A percentile compares a stretch with the other conserved stretches of the same genome.
phyloP scores from a whole-genome alignment of 2,888 invertebrate genomes.

The Folsomia manolachei region DNA sequence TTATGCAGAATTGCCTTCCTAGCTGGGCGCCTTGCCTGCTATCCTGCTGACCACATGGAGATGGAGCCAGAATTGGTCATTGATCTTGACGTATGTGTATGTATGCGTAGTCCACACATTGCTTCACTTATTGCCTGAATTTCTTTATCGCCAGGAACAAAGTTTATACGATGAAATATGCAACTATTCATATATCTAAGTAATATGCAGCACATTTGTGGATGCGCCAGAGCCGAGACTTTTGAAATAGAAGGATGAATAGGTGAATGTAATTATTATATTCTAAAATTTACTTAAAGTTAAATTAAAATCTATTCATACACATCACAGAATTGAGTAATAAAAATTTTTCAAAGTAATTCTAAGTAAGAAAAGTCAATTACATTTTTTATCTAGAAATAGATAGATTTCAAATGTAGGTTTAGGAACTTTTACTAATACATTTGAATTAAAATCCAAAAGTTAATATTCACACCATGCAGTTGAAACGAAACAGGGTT shows the following conservation, averaged over 20 bases:
- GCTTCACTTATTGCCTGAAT: not conserved
- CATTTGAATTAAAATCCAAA: too few species aligned
- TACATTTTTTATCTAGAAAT: too few species aligned
- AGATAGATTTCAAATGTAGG: too few species aligned
- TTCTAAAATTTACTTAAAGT: not conserved
- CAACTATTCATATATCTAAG: not conserved
- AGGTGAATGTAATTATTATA: not conserved
- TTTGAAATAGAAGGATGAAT: not conserved
- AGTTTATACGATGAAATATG: not conserved
- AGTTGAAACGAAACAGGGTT: too few species aligned
- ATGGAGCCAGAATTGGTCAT: constrained; percentile 15
- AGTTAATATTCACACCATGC: too few species aligned
- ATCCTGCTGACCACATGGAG: constrained; percentile 4
- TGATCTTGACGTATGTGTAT: constrained; percentile 8
- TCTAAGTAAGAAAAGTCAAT: too few species aligned
- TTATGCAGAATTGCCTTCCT: constrained; percentile 12
- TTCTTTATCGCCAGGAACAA: not conserved
- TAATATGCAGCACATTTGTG: not conserved
- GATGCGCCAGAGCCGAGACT: not conserved
- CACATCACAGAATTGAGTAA: constrained; percentile 16
- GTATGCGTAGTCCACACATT: not conserved
- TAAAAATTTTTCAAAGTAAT: too few species aligned
- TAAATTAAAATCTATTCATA: constrained; percentile 21
- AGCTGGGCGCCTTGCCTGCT: constrained; percentile 7
- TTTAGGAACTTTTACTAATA: too few species aligned